Base-by-base conservation (phyloP, 2,888 invertebrate genomes). In the Himalopsyche tibetana region DNA sequence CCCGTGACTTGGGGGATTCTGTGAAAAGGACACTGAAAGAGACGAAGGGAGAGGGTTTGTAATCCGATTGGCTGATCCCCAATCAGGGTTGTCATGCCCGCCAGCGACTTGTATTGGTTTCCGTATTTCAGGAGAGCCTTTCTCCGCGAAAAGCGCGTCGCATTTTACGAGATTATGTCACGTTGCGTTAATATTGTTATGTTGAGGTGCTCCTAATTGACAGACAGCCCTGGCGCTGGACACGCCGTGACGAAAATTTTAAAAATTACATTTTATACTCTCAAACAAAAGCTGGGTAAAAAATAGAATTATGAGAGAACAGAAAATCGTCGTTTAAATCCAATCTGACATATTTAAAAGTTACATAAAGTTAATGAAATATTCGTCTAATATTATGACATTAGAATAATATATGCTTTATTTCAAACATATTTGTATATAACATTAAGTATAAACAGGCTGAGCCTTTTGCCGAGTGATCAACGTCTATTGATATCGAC, bases 11-110 rank as follows among this genome's bases (percentile, higher is more conserved):
- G 28, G 80, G 42, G 80, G 80, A 80, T 80, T 80, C 82, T 82
- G 45, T 79, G 82, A 74, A 69, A 84, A 63, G 81, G 86, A 84
- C 28, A 56, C 36, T 19, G 86, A 74, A 55, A 81, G 86, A 42
- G 55, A 28, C 55, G 82, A 56, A 63, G 79, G 45, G n/a, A 51
- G 84, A 45, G 55, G 87, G 63, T 55, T 55, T 36, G 83, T 87
- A 87, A 87, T 87, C 87, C 87, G 85, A 87, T 87, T 87, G 87
- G 83, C 69, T 87, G 85, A 87, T 85, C 87, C 87, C 83, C 87
- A 87, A 87, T 87, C 87, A 87, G 63, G 55, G 82, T 28, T 40
- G 84, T 40, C 45, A 85, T 74, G 81, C 81, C 86, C 86, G 82
- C 83, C 74, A 83, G 87, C 87, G 74, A 85, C 82, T 51, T 40